These are phyloP conservation scores for Ceyx melanurus DNA, from an alignment of 2,113 vertebrate genomes.

Conservation along the genomic window DNA sequence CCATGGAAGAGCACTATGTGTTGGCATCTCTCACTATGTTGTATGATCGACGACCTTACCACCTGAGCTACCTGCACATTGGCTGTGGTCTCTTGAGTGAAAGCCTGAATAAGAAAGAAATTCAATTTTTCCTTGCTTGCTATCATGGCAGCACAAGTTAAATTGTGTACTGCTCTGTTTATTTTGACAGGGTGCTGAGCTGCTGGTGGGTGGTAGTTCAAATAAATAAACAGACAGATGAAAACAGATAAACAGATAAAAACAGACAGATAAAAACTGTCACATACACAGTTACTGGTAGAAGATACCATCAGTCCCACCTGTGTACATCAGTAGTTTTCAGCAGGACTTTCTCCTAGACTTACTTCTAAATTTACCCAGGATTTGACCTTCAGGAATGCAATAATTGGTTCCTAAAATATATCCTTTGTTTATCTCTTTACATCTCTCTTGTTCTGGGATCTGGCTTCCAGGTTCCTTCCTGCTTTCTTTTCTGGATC, in stretches of 20 bases:
- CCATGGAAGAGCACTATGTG: neutral
- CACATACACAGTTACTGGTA: neutral
- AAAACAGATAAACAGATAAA: no score
- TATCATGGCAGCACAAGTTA: neutral
- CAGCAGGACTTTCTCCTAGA: neutral
- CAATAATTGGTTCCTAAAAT: neutral
- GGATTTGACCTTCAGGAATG: neutral
- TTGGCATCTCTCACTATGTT: neutral
- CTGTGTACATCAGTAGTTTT: neutral
- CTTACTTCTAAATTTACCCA: neutral
- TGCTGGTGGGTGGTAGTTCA: constrained; percentile 18
- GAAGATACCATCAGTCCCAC: neutral
- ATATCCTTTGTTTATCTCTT: neutral
- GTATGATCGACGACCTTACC: neutral
- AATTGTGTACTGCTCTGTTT: neutral
- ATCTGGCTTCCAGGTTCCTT: accelerated
- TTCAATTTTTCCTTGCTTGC: neutral
- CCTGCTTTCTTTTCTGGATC: neutral
- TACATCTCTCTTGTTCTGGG: neutral
- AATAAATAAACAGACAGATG: neutral
- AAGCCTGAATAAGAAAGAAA: neutral
- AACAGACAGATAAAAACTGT: neutral
- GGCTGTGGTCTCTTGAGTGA: neutral
- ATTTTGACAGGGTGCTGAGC: constrained; percentile 19
- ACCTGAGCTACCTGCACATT: neutral